phyloP scores from a whole-genome alignment of 1,140 invertebrate genomes.

The Pachypeltis micranthus region DNA sequence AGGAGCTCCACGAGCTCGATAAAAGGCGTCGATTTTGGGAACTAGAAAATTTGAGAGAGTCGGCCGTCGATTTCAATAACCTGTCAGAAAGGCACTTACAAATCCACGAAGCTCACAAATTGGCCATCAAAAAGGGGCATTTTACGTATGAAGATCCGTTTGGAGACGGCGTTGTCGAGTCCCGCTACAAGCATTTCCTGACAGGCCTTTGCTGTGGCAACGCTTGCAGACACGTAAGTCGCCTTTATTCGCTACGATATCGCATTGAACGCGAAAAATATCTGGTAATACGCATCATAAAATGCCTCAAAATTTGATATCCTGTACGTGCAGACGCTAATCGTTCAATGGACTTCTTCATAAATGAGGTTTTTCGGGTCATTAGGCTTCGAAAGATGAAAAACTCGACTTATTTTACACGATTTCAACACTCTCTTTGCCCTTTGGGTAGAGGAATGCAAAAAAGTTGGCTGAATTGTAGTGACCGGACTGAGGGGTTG shows the following conservation, averaged over 20 bases:
- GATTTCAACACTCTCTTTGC: too few species aligned
- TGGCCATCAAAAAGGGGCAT: conserved; percentile 27
- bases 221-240: conserved; percentile 30
- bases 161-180: conserved; percentile 26
- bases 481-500: too few species aligned
- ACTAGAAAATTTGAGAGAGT: conserved; percentile 22
- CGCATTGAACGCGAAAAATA: too few species aligned
- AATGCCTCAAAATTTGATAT: background rate
- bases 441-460: too few species aligned
- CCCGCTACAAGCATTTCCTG: conserved; percentile 28
- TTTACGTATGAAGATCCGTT: conserved; percentile 31
- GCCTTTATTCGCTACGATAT: too few species aligned
- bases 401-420: background rate
- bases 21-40: conserved; percentile 25
- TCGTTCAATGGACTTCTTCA: too few species aligned
- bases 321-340: too few species aligned
- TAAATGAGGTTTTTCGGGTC: background rate
- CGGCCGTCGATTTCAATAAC: conserved; percentile 17
- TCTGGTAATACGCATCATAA: too few species aligned
- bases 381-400: too few species aligned
- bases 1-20: background rate
- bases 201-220: conserved; percentile 30
- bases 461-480: too few species aligned
- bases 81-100: conserved; percentile 23
- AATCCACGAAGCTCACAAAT: conserved; percentile 26